Evolutionary conservation across 2,797 vertebrate species (phyloP).

Genomic region (Aphelocoma californica): DNA sequence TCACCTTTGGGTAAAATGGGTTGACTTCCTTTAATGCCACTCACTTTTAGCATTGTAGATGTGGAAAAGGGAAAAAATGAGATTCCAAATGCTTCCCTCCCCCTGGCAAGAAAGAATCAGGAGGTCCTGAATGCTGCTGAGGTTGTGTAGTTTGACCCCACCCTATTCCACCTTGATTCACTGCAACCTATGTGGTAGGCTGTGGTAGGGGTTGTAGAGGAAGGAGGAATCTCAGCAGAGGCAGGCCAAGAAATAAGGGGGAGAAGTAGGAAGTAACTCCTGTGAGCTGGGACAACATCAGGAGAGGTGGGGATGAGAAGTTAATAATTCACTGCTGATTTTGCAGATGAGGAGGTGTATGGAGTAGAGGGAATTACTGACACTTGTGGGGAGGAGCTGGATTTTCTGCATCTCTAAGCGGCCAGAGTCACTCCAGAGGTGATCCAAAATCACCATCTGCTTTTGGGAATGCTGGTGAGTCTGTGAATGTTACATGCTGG

Average conservation of each 20-base stretch:
- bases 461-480: background rate
- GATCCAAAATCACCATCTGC: background rate
- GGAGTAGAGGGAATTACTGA: background rate
- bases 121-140: background rate
- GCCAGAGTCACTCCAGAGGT: background rate
- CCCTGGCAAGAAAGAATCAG: background rate
- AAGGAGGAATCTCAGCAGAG: background rate
- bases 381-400: background rate
- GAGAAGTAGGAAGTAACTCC: background rate
- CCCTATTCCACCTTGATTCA: background rate
- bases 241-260: background rate
- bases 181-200: rapidly evolving
- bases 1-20: background rate
- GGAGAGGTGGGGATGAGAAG: background rate
- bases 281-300: background rate
- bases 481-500: background rate
- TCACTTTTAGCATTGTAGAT: background rate
- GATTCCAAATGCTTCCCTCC: background rate
- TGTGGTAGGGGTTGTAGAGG: background rate
- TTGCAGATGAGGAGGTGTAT: background rate
- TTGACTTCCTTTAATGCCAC: background rate
- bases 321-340: background rate
- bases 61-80: background rate
- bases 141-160: background rate
- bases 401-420: background rate